A percentile compares a stretch with the other conserved stretches of the same genome.
phyloP scores from a whole-genome alignment of 2,888 invertebrate genomes.

The Corythucha ciliata region DNA sequence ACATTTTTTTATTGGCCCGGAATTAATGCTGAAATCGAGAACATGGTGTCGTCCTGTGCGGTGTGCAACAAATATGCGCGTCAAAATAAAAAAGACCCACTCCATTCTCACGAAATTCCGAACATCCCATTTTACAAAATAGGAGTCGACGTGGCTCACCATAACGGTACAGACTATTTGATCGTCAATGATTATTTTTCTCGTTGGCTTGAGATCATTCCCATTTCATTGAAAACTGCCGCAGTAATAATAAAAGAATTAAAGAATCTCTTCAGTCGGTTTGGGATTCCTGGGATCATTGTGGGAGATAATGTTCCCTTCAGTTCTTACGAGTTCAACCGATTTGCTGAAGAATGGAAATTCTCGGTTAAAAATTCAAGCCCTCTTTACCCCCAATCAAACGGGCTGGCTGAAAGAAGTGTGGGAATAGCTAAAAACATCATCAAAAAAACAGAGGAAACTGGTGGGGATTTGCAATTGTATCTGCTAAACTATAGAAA shows the following conservation, averaged over 20 bases:
- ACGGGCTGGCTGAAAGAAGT: slow-evolving; percentile 9
- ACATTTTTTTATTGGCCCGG: too few relatives aligned
- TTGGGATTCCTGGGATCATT: neutral
- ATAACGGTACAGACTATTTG: neutral
- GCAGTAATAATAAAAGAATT: neutral
- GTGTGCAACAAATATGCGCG: slow-evolving; percentile 3
- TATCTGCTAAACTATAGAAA: slow-evolving; percentile 1
- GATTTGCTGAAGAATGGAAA: slow-evolving; percentile 8
- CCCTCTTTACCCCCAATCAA: slow-evolving; percentile 6
- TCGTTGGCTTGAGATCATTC: neutral
- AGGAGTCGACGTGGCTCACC: neutral
- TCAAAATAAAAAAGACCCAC: neutral
- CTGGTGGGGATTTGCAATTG: neutral
- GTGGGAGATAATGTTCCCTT: slow-evolving; percentile 2
- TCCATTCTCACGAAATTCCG: slow-evolving; percentile 1
- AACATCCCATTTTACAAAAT: slow-evolving; percentile 6
- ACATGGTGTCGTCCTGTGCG: neutral
- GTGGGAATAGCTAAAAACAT: neutral
- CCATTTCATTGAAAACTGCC: neutral
- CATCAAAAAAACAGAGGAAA: neutral
- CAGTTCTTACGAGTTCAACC: neutral
- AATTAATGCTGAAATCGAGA: too few relatives aligned
- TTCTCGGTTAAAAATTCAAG: neutral
- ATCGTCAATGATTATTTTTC: slow-evolving; percentile 10
- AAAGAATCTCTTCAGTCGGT: neutral